Evolutionary conservation across 2,888 invertebrate species (phyloP), one percentile per base, ranked within the genome.

Genomic region (Dermolepida albohirtum): DNA sequence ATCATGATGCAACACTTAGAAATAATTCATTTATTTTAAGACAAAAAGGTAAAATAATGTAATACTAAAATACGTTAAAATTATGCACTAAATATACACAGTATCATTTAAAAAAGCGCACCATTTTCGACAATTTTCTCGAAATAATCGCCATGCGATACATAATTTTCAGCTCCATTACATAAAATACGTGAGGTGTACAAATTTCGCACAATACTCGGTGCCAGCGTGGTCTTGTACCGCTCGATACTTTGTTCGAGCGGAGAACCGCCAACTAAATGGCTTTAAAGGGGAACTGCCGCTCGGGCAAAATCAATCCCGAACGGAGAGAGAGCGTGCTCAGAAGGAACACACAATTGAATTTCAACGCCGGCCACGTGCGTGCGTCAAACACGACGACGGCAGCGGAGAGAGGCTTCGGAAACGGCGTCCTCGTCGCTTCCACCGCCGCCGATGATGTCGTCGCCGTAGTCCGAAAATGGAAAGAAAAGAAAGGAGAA

Each of bases 201-300:
- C 57, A 41, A 29, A 59, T 47, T 66, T 64, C 68, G 68, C 68
- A 64, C 68, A 57, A 68, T 65, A 68, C 68, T 68, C n/a, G 34
- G 34, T 17, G 12, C 55, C 68, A 52, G 12, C 57, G 50, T n/a
- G 43, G 59, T 43, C 55, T 40, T 65, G 41, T 54, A 71, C 71
- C 75, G 75, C 77, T 78, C 79, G 68, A 76, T 75, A 77, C 76
- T 77, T 74, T 72, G 71, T 77, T 70, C 78, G 77, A 71, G 75
- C 74, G 74, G 77, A 77, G 76, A 77, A 77, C 77, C 77, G 75
- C 78, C 77, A 77, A 76, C 78, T 75, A 76, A 76, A 78, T 75
- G 78, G 77, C 77, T 78, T 78, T 79, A 79, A 79, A 79, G 79
- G 77, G 75, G 79, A 79, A 78, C 77, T 78, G 75, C 75, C 73